These are phyloP conservation scores for Cantharis rustica DNA, from an alignment of 2,888 invertebrate species.

Conservation along the genomic window DNA sequence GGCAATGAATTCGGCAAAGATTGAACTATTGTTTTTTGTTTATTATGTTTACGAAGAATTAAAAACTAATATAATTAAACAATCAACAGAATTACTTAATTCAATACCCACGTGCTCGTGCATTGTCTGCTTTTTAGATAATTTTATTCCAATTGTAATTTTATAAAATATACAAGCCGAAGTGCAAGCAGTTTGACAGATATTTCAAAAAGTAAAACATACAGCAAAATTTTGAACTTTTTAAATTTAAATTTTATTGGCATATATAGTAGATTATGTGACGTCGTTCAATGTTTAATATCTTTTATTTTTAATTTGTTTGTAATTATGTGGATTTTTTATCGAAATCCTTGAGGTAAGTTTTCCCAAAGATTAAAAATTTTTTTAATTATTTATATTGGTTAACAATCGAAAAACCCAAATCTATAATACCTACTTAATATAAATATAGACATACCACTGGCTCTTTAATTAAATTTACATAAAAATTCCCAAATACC, in stretches of 20 bases:
- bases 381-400: not conserved
- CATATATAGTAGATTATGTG: too few relatives aligned
- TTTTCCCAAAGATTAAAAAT: not conserved
- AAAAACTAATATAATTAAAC: not conserved
- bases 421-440: not conserved
- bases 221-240: too few relatives aligned
- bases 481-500: not conserved
- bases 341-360: not conserved
- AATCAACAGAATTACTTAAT: not conserved
- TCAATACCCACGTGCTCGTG: not conserved
- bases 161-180: not conserved
- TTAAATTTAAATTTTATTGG: too few relatives aligned
- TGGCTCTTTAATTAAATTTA: not conserved
- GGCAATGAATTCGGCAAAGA: not conserved
- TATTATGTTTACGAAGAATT: not conserved
- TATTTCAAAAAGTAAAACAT: too few relatives aligned
- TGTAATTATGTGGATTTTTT: not conserved
- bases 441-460: too few relatives aligned
- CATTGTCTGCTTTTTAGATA: not conserved
- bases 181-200: too few relatives aligned
- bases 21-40: not conserved
- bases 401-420: not conserved
- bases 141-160: not conserved
- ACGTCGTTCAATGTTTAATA: too few relatives aligned
- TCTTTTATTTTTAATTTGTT: too few relatives aligned